Percentiles rank a stretch among this genome's conserved stretches.
Conservation (phyloP, 2,888 invertebrate genomes). For the Polymixis flavicincta region DNA sequence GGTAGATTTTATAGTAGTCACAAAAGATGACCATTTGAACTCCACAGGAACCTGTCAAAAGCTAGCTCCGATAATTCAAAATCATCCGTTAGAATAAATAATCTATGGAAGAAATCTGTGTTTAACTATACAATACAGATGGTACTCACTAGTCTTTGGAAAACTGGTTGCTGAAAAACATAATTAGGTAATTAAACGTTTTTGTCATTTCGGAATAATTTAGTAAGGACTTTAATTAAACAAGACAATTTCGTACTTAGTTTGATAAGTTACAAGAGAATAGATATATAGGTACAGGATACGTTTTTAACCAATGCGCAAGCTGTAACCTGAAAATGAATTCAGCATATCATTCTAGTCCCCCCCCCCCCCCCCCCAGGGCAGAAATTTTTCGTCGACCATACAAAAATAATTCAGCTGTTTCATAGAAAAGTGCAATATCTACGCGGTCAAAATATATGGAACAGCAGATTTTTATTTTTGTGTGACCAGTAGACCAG, state of each 20-base stretch:
- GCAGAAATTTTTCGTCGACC: too few relatives aligned
- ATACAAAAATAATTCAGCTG: too few relatives aligned
- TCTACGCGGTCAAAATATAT: too few relatives aligned
- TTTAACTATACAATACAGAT: background rate
- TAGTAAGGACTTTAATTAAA: too few relatives aligned
- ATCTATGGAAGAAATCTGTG: background rate
- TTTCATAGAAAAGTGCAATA: too few relatives aligned
- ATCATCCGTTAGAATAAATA: background rate
- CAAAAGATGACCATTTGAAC: background rate
- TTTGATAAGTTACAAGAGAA: background rate
- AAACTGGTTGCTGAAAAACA: conserved; percentile 11
- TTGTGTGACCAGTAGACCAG: too few relatives aligned
- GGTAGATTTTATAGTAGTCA: background rate
- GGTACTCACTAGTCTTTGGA: background rate
- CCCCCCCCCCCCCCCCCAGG: too few relatives aligned
- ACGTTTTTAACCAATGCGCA: too few relatives aligned
- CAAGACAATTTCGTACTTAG: background rate
- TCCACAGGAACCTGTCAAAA: background rate
- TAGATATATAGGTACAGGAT: too few relatives aligned
- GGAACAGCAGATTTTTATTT: too few relatives aligned
- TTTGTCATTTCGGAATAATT: background rate
- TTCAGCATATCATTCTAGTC: too few relatives aligned
- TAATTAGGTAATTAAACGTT: background rate
- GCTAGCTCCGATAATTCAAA: background rate
- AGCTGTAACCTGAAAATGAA: too few relatives aligned